A percentile compares a stretch with the other conserved stretches of the same genome.
Conservation (phyloP, 2,888 invertebrate species). For the Mimas tiliae region DNA sequence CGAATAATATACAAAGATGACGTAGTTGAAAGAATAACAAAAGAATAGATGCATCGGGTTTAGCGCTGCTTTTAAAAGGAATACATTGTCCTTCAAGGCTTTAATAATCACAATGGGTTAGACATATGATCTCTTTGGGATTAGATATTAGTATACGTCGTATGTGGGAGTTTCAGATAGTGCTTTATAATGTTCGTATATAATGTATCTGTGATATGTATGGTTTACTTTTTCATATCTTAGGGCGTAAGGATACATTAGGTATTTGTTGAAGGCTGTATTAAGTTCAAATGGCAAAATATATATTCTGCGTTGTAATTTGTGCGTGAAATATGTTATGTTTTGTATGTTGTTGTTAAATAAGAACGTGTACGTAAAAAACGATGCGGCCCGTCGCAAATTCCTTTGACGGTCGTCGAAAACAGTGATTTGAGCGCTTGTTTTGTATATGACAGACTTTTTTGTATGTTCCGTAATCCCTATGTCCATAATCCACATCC, state of each 20-base stretch:
- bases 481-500: background rate
- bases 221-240: too few relatives aligned
- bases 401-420: background rate
- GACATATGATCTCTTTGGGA: constrained; percentile 19
- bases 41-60: constrained; percentile 33
- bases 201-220: too few relatives aligned
- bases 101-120: constrained; percentile 17
- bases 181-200: background rate
- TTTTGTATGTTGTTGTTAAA: background rate
- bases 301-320: too few relatives aligned
- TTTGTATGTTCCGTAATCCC: background rate
- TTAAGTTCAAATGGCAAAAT: too few relatives aligned
- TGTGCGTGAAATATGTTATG: background rate
- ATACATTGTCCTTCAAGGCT: constrained; percentile 2
- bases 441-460: background rate
- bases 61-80: constrained; percentile 8
- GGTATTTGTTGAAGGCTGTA: too few relatives aligned
- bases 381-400: background rate
- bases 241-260: too few relatives aligned
- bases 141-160: constrained; percentile 8
- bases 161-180: background rate
- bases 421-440: background rate
- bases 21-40: constrained; percentile 48
- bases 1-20: constrained; percentile 47
- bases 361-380: background rate